These are phyloP conservation scores for Zophobas morio DNA, from an alignment of 1,140 invertebrate species.

Conservation along the genomic window DNA sequence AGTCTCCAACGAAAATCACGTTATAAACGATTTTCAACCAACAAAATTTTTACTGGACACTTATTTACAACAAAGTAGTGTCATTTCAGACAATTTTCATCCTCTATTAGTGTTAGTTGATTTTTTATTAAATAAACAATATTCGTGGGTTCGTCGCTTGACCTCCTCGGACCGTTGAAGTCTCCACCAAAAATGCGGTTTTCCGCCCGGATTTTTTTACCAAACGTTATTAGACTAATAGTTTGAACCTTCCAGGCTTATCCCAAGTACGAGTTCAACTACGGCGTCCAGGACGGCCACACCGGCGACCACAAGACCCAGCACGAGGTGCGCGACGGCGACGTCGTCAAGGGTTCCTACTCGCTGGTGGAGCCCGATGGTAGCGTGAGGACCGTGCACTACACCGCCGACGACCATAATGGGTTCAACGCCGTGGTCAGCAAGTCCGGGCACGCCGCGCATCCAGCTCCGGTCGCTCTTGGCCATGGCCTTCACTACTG, in stretches of 20 bases:
- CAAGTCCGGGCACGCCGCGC: conserved; percentile 37
- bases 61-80: no score
- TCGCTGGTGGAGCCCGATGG: conserved; percentile 64
- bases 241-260: conserved; percentile 64
- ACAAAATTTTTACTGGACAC: no score
- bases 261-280: conserved; percentile 67
- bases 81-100: no score
- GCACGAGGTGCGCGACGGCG: conserved; percentile 70
- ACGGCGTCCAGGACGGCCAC: conserved; percentile 67
- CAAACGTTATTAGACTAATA: background rate
- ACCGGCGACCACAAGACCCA: conserved; percentile 70
- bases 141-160: background rate
- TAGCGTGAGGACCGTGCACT: conserved; percentile 60
- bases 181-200: background rate
- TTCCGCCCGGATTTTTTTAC: background rate
- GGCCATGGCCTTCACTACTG: conserved; percentile 34
- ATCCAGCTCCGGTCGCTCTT: conserved; percentile 33
- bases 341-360: conserved; percentile 70
- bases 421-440: conserved; percentile 66
- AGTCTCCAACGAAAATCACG: no score
- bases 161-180: background rate
- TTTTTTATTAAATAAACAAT: no score
- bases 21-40: no score
- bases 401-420: conserved; percentile 66
- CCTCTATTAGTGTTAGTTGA: no score